Evolutionary conservation across 2,113 vertebrate species (phyloP).

Genomic region (Ophthalmolycus amberensis): DNA sequence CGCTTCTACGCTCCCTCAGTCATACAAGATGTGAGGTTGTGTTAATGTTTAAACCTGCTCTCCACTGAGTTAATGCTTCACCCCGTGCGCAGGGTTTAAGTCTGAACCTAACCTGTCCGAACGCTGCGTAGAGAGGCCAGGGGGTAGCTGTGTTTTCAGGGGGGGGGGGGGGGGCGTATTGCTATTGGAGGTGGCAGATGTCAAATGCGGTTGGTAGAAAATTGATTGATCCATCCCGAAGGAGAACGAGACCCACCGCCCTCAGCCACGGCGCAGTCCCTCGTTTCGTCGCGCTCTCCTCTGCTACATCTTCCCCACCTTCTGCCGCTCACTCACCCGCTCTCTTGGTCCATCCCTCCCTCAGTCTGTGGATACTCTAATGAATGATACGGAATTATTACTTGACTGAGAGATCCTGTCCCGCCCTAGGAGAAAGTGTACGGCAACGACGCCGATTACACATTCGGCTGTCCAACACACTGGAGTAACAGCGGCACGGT

Average conservation of each 20-base stretch:
- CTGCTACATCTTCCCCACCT: slow-evolving; percentile 39
- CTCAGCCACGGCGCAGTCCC: background rate
- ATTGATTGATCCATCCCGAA: background rate
- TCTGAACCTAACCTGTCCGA: slow-evolving; percentile 16
- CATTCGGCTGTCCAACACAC: slow-evolving; percentile 38
- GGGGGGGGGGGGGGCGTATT: background rate
- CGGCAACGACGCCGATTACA: slow-evolving; percentile 34
- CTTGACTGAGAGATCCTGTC: slow-evolving; percentile 65
- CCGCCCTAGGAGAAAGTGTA: slow-evolving; percentile 52
- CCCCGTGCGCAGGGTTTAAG: slow-evolving; percentile 43
- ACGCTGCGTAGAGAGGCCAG: slow-evolving; percentile 6
- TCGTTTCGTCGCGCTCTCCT: background rate
- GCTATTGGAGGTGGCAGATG: background rate
- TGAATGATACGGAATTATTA: slow-evolving; percentile 72
- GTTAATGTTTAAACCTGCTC: slow-evolving; percentile 84
- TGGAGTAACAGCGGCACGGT: slow-evolving; percentile 19
- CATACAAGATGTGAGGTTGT: slow-evolving; percentile 58
- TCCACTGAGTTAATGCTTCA: slow-evolving; percentile 82
- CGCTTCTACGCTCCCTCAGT: slow-evolving; percentile 64
- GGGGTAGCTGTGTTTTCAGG: background rate
- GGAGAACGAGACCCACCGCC: background rate
- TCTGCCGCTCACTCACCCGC: slow-evolving; percentile 8
- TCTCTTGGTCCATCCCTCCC: slow-evolving; percentile 38
- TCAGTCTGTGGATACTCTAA: slow-evolving; percentile 51
- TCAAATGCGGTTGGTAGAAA: slow-evolving; percentile 4